Base-by-base conservation (phyloP, 1,140 invertebrate genomes). In the Drosophila lacteicornis region DNA sequence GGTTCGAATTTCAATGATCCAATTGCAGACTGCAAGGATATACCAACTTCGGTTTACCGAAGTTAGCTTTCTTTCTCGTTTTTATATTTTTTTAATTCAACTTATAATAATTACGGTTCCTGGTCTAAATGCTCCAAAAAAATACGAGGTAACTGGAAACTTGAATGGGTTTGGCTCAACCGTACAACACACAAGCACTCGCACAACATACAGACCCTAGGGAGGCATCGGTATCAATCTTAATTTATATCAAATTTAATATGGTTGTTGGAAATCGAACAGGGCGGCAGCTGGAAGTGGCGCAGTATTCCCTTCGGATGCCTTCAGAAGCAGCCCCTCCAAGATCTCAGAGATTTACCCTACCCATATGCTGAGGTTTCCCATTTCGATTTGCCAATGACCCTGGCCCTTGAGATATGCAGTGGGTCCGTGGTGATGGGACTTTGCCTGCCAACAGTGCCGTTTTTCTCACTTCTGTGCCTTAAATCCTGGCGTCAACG, bases 181-280 rank as follows among this genome's bases (percentile, higher is more conserved):
- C 22, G 19, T 19, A 36, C 15, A 43, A 13, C 9, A 50, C 53
- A 53, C 3, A n/a, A 19, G 12, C 8, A 0, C 27, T 15, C 53
- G n/a, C 27, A 12, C 17, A 15, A 38, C 17, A 22, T 58, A 43
- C 5, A 27, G 8, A 15, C 73, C 73, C 60, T 8, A 33, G 53
- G 79, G 82, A 71, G 47, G 47, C 68, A 80, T 70, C 65, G 58
- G 84, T 84, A 87, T 87, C 83, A 87, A 88, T 87, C 83, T 88
- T 87, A 87, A 87, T 87, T 88, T 88, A 84, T 84, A 88, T 62
- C 65, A 84, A 88, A 88, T 87, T 78, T 87, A 86, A 82, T 86
- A 65, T 61, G 75, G 79, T 62, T 81, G 36, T 80, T 65, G 38
- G 43, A 12, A 61, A 66, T 62, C 68, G 49, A 60, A 27, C 50